phyloP scores from a whole-genome alignment of 2,797 vertebrate species.

The Geotrypetes seraphini region DNA sequence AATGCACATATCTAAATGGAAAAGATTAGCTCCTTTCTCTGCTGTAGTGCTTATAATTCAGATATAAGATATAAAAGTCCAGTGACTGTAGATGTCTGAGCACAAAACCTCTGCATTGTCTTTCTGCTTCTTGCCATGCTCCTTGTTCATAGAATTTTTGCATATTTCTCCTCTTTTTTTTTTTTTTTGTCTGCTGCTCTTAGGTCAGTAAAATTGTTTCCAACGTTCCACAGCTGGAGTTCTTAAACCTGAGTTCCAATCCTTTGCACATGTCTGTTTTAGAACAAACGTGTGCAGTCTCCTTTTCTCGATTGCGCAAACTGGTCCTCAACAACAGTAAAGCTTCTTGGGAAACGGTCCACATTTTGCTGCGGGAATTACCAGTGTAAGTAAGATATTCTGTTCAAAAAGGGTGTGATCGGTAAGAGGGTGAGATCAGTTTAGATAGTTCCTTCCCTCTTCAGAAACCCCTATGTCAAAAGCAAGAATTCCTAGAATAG shows the following conservation, averaged over 20 bases:
- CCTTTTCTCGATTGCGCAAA: conserved; percentile 76
- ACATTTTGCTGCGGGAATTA: conserved; percentile 78
- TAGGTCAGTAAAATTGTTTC: conserved; percentile 93
- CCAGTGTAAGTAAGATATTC: conserved; percentile 89
- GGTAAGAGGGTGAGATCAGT: not conserved
- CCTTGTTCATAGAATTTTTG: too few species aligned
- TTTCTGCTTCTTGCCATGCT: too few species aligned
- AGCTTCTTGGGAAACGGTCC: conserved; percentile 89
- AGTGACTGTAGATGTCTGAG: too few species aligned
- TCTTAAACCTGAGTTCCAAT: conserved; percentile 96
- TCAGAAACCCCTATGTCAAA: too few species aligned
- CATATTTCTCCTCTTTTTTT: not conserved
- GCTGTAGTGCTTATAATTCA: too few species aligned
- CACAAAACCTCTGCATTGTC: too few species aligned
- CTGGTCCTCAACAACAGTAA: conserved; percentile 95
- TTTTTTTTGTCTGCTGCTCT: conserved; percentile 2
- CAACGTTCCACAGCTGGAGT: conserved; percentile 87
- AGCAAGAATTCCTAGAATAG: too few species aligned
- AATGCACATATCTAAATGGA: too few species aligned
- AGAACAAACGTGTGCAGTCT: conserved; percentile 70
- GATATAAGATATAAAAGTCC: too few species aligned
- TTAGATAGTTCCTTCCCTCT: too few species aligned
- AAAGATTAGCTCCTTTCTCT: too few species aligned
- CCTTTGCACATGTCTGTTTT: conserved; percentile 76
- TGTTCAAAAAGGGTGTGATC: too few species aligned